These are phyloP conservation scores for Pterocles gutturalis DNA, from an alignment of 2,113 vertebrate species.

Conservation along the genomic window DNA sequence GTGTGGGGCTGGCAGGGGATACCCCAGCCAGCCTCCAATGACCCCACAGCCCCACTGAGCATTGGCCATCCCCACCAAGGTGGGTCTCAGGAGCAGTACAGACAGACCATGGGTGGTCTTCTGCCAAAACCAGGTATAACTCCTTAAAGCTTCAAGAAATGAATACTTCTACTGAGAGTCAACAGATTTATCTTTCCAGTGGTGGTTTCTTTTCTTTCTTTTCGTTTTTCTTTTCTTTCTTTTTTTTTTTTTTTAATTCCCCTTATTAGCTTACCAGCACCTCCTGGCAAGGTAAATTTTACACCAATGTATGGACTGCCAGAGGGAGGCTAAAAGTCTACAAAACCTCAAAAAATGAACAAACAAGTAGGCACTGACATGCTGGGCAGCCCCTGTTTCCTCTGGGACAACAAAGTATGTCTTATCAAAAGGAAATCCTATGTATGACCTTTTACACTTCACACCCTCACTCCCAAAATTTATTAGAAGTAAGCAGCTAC, in stretches of 20 bases:
- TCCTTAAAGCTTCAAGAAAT: background rate
- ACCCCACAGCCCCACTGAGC: background rate
- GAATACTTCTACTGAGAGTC: background rate
- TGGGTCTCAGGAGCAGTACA: background rate
- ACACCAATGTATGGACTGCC: background rate
- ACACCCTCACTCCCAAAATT: background rate
- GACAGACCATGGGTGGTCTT: background rate
- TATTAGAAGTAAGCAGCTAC: background rate
- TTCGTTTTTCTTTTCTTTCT: background rate
- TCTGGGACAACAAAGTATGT: accelerated
- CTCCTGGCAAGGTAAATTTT: background rate
- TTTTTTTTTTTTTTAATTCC: background rate
- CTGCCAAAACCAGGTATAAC: background rate
- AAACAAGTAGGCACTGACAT: background rate
- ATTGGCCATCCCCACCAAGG: background rate
- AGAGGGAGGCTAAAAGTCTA: background rate
- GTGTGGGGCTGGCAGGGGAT: background rate
- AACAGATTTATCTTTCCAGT: background rate
- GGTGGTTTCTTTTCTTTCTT: background rate
- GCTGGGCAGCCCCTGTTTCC: background rate
- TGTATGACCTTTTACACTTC: background rate
- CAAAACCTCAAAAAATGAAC: background rate
- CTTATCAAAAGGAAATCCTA: background rate
- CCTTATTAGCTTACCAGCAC: background rate
- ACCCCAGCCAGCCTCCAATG: background rate